Evolutionary conservation across 2,797 vertebrate species (phyloP).

Genomic region (Tympanoctomys barrerae): DNA sequence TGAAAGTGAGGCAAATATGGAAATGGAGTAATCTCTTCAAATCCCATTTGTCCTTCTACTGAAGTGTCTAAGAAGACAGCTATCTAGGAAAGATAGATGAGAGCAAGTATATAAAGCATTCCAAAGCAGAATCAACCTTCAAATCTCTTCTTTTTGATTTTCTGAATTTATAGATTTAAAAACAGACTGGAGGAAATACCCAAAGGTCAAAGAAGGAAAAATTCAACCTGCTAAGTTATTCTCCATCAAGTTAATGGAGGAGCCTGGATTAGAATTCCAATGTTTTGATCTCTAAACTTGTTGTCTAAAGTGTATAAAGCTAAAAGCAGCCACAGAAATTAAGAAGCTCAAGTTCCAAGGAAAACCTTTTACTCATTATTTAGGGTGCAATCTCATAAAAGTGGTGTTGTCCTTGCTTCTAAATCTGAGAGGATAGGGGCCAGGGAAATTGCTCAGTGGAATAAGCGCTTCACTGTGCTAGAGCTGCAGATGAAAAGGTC

Average conservation of each 20-base stretch:
- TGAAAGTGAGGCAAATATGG: conserved; percentile 42
- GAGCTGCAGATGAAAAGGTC: not conserved
- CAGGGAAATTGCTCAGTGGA: too few relatives aligned
- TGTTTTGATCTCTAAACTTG: not conserved
- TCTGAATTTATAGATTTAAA: not conserved
- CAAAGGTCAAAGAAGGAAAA: not conserved
- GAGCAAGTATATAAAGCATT: not conserved
- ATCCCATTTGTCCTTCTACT: not conserved
- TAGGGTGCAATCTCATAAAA: not conserved
- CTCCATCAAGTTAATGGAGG: not conserved
- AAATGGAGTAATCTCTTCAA: not conserved
- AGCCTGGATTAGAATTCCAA: not conserved
- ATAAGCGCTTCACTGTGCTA: too few relatives aligned
- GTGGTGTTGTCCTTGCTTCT: not conserved
- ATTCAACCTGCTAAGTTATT: not conserved
- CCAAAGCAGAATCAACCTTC: conserved; percentile 25
- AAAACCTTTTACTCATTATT: not conserved
- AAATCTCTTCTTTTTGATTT: not conserved
- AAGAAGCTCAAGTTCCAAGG: not conserved
- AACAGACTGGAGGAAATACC: not conserved
- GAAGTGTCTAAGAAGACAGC: not conserved
- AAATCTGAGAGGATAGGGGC: too few relatives aligned
- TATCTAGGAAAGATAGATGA: not conserved
- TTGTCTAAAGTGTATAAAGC: not conserved
- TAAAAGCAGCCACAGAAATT: not conserved